These are phyloP conservation scores for Lepus townsendii DNA, from an alignment of 2,797 vertebrate species.

Conservation along the genomic window DNA sequence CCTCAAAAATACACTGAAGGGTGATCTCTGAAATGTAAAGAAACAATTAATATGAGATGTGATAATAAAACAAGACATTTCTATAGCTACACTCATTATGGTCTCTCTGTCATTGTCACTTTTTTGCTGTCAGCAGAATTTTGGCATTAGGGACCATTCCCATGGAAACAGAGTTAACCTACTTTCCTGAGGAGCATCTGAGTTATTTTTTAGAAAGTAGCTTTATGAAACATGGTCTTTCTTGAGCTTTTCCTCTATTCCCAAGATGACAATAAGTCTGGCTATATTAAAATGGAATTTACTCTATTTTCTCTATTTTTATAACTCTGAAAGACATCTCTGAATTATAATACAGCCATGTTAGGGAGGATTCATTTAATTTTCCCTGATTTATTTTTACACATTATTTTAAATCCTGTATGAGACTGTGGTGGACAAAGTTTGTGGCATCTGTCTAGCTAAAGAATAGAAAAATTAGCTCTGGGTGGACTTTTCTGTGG, in stretches of 20 bases:
- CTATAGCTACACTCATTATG: background rate
- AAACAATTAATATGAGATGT: background rate
- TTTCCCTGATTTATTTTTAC: constrained; percentile 48
- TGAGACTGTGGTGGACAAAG: background rate
- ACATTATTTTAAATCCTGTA: background rate
- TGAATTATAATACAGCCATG: background rate
- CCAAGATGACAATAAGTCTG: constrained; percentile 21
- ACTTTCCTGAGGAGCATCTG: constrained; percentile 58
- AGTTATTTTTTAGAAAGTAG: constrained; percentile 55
- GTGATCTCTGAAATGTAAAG: background rate
- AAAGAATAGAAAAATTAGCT: background rate
- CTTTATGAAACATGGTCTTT: constrained; percentile 34
- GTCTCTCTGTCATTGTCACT: background rate
- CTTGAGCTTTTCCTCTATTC: constrained; percentile 23
- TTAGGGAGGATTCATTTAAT: constrained; percentile 45
- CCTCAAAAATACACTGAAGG: background rate
- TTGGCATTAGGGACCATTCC: constrained; percentile 61
- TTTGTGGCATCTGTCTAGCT: background rate
- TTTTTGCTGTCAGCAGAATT: constrained; percentile 24
- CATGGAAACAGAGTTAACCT: constrained; percentile 75
- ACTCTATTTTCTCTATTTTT: constrained; percentile 15
- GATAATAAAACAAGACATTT: background rate
- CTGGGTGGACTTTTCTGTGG: background rate
- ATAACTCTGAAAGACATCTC: constrained; percentile 17
- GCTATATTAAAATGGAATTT: constrained; percentile 55